Evolutionary conservation across 2,113 vertebrate genomes (phyloP).

Genomic region (Ciconia stormi): DNA sequence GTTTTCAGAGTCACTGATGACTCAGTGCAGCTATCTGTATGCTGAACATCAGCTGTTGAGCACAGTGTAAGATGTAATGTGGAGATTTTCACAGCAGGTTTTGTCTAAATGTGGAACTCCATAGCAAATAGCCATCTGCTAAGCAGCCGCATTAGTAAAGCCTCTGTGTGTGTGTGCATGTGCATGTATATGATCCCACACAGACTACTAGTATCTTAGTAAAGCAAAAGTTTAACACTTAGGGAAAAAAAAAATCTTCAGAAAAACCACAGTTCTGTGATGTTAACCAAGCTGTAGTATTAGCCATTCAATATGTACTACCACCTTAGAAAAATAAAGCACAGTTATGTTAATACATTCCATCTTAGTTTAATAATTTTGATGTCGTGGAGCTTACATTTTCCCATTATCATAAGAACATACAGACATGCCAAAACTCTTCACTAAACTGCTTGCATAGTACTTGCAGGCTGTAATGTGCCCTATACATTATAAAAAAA

Average conservation of each 20-base stretch:
- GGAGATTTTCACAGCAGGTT: slow-evolving; percentile 59
- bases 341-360: neutral
- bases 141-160: slow-evolving; percentile 11
- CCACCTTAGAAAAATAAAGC: neutral
- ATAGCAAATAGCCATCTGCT: slow-evolving; percentile 65
- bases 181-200: neutral
- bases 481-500: neutral
- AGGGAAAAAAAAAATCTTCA: neutral
- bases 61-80: slow-evolving; percentile 44
- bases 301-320: neutral
- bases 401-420: neutral
- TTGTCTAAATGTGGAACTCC: slow-evolving; percentile 58
- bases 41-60: slow-evolving; percentile 61
- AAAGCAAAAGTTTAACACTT: neutral
- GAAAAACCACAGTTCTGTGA: neutral
- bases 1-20: slow-evolving; percentile 54
- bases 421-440: neutral
- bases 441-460: neutral
- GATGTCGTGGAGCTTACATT: neutral
- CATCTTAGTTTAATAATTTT: neutral
- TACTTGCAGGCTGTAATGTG: neutral
- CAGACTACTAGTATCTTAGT: neutral
- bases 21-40: slow-evolving; percentile 43
- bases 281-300: neutral
- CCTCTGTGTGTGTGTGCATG: neutral